Evolutionary conservation across 2,797 vertebrate genomes (phyloP), one percentile per base, ranked within the genome.

Genomic region (Tadarida brasiliensis): DNA sequence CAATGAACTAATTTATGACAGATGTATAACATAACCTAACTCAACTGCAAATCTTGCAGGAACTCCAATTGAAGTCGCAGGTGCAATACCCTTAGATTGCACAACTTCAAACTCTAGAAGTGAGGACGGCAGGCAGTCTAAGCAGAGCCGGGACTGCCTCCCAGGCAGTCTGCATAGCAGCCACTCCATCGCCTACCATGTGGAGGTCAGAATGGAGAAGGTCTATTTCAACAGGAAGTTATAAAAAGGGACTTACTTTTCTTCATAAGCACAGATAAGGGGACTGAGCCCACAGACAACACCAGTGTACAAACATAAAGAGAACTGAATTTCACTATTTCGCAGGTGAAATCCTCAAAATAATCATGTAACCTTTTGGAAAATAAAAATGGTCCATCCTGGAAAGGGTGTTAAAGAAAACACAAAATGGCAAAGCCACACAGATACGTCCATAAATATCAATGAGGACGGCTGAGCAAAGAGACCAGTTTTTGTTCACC

Each of bases 341-440:
- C 47, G 90, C 56, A 81, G 84, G 89, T 65, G 73, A 91, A 78
- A 81, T 24, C 87, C 83, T 89, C 68, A 87, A 90, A 95, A 73
- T 33, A 89, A 81, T 74, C 61, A 54, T 11, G 80, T 51, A 73
- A 93, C 54, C 63, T 88, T 92, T 57, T 57, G 56, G 91, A 92
- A 97, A 92, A 92, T 67, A 95, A 88, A 96, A 91, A 71, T 12
- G 84, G 61, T 70, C 26, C 93, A 54, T 78, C 85, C 90, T 54
- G 90, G 85, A 77, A 92, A 95, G 78, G 85, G 87, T 30, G 56
- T 59, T 96, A 71, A 85, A 57, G 95, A 92, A 96, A 91, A 97
- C 95, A 98, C 95, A 94, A 59, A 83, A 96, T 80, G 97, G 97
- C 96, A 81, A 95, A 97, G 95, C 94, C 96, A 97, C 96, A 96